Conservation (phyloP, 2,797 vertebrate species). For the Lacerta bilineata region DNA sequence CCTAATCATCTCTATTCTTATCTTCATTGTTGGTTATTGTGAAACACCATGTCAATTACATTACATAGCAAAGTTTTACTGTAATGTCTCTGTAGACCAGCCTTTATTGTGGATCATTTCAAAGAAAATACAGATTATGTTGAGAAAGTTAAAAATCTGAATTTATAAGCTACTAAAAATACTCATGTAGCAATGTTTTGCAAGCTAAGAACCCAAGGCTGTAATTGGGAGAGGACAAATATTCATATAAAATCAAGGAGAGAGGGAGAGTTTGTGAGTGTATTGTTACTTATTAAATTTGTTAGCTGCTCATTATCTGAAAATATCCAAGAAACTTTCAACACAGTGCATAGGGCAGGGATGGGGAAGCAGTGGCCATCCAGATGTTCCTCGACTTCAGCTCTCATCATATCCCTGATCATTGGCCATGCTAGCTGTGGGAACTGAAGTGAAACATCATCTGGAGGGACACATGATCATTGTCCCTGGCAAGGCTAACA, state of each 20-base stretch:
- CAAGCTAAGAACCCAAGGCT: neutral
- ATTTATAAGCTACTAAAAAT: constrained; percentile 9
- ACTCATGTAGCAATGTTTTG: neutral
- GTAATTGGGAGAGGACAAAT: neutral
- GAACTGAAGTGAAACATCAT: neutral
- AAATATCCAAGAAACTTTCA: no score
- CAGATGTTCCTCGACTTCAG: neutral
- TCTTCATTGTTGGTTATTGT: constrained; percentile 42
- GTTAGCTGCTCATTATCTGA: no score
- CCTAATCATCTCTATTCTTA: constrained; percentile 49
- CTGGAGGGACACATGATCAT: no score
- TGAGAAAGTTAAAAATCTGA: constrained; percentile 18
- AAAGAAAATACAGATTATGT: constrained; percentile 15
- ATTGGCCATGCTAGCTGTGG: neutral
- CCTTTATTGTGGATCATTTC: constrained; percentile 10
- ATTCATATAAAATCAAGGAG: neutral
- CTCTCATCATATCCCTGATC: neutral
- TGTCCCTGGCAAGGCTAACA: no score
- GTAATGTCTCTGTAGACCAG: constrained; percentile 1
- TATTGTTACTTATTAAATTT: no score
- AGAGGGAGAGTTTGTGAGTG: neutral
- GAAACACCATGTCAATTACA: constrained; percentile 33
- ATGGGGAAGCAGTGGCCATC: neutral
- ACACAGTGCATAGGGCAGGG: neutral
- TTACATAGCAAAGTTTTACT: neutral